Evolutionary conservation across 1,140 invertebrate species (phyloP), one percentile per base, ranked within the genome.

Genomic region (Zaprionus ornatus): DNA sequence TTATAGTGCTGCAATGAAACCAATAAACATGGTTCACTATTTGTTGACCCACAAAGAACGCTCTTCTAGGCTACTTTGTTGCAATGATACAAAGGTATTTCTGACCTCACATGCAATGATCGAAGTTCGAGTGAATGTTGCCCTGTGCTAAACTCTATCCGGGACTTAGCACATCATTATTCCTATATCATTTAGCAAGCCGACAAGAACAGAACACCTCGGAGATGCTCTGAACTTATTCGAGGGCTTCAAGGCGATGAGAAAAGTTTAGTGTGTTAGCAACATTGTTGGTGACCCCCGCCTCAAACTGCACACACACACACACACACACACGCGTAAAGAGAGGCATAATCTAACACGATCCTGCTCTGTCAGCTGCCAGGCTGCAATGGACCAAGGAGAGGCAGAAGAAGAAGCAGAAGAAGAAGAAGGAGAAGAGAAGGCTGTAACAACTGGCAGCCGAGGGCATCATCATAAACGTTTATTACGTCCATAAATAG

Each of bases 401-500:
- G 7, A 23, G 42, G n/a, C n/a, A 45, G 25, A 63, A 60, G 25
- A 15, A 65, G 50, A n/a, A 13, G n/a, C n/a, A 50, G n/a, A 17
- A 45, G 25, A 63, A 60, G 25, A 15, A 65, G 50, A n/a, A 13
- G n/a, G 2, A 42, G 29, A 48, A 25, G 13, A 15, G 56, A n/a
- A 29, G 32, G 27, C 45, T 50, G 45, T 50, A 50, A 50, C 45
- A 50, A 23, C 19, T 50, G 65, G 45, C 29, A 29, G 66, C 17
- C 40, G 29, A 61, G 50, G 64, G 74, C 77, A 88, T 87, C 77
- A 87, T 88, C 84, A 87, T 87, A 87, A 87, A 87, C 84, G 84
- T 87, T 87, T 87, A 87, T 87, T 84, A 73, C 77, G 56, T 67
- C 84, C 77, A 87, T 87, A 87, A 87, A 88, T 87, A 88, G 84